Base-by-base conservation (phyloP, 2,113 vertebrate species). In the Poecilia latipinna region DNA sequence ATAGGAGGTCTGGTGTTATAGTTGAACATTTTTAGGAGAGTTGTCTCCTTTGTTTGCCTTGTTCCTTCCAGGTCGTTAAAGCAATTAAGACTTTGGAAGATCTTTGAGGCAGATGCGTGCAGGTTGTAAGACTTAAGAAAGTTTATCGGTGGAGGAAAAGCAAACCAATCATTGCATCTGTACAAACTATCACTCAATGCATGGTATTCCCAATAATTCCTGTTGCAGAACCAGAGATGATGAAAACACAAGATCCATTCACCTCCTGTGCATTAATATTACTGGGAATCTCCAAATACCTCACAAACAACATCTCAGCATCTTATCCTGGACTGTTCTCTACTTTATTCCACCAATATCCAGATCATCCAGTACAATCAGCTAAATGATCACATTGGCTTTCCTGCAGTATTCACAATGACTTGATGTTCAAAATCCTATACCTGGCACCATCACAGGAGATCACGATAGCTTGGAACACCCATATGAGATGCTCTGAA, bases 31-130 rank as follows among this genome's bases (percentile, higher is more conserved):
- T 92, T 78, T 57, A 7, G 22, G 91, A 81, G 88, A 90, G 80
- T 87, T 69, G 37, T 65, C 66, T 64, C 84, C 66, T 84, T 90
- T 90, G 82, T 86, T 62, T 74, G 68, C 69, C 74, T 84, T 73
- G 70, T 75, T 73, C 78, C 5, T 19, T 17, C 80, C 66, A 85
- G 76, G 89, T 84, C 77, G 64, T 61, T 54, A 3, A 13, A 75
- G 75, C 74, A 72, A 78, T 89, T 74, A 80, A 79, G 3, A 80
- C 83, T 74, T 83, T 74, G 39, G 83, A 84, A 42, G 69, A 19
- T 62, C 68, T 32, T 71, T 0, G 0, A 57, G 65, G 66, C n/a
- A n/a, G 63, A 87, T 72, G 65, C 44, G 28, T 69, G 60, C 48
- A 60, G 42, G 65, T 22, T 72, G 60, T 13, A 70, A 54, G 83